These are phyloP conservation scores for Scophthalmus maximus DNA, from an alignment of 2,113 vertebrate species.

Conservation along the genomic window DNA sequence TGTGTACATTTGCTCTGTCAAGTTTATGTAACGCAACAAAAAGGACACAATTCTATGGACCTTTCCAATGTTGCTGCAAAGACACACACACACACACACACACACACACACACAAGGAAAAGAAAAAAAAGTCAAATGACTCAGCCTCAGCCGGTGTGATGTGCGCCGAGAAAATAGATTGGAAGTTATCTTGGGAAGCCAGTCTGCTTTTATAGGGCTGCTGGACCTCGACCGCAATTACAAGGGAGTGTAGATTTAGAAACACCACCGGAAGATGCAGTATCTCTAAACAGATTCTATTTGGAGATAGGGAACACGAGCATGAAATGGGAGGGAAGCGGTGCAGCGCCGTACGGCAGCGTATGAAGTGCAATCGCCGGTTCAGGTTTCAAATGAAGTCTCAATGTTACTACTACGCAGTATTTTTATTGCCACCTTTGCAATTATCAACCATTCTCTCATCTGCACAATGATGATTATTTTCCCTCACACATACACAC, in stretches of 20 bases:
- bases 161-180: conserved; percentile 29
- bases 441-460: conserved; percentile 7
- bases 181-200: conserved; percentile 43
- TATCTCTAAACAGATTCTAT: conserved; percentile 22
- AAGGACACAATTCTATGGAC: not conserved
- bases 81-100: too few relatives aligned
- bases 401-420: not conserved
- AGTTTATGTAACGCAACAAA: not conserved
- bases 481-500: not conserved
- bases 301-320: conserved; percentile 20
- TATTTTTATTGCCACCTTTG: not conserved
- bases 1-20: not conserved
- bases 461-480: conserved; percentile 1
- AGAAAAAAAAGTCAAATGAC: conserved; percentile 47
- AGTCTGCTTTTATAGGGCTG: conserved; percentile 21
- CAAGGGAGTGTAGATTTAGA: conserved; percentile 10
- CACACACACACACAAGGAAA: too few relatives aligned
- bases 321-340: not conserved
- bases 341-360: not conserved
- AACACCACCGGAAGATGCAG: conserved; percentile 12
- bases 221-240: conserved; percentile 35
- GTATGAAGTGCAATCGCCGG: not conserved
- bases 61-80: conserved; percentile 23
- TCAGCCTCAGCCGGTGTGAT: conserved; percentile 11
- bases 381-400: too few relatives aligned